These are phyloP conservation scores for Vultur gryphus DNA, from an alignment of 2,797 vertebrate genomes.

Conservation along the genomic window DNA sequence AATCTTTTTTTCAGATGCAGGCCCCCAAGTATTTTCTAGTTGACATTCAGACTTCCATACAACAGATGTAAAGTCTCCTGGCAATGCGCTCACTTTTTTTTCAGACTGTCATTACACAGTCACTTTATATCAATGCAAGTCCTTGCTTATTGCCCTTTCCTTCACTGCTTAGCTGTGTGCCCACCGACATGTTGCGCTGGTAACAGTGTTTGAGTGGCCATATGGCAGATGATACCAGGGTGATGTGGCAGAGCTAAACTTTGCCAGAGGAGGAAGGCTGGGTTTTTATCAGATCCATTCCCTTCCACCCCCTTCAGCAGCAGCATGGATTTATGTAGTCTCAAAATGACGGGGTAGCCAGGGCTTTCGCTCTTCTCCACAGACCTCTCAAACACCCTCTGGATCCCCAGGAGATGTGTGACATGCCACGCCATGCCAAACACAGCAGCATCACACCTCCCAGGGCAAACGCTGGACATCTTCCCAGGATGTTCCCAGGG, in stretches of 20 bases:
- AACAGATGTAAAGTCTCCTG: background rate
- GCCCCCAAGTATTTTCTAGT: background rate
- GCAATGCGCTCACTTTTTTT: background rate
- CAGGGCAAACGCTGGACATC: background rate
- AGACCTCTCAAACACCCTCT: background rate
- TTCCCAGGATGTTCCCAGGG: background rate
- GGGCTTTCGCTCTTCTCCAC: background rate
- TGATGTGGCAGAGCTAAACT: background rate
- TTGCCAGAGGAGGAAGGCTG: background rate
- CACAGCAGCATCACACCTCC: background rate
- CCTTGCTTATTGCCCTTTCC: background rate
- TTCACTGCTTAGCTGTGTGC: background rate
- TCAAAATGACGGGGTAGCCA: rapidly evolving
- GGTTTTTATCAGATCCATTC: background rate
- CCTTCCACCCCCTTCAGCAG: background rate
- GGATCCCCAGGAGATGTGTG: background rate
- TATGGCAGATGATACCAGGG: background rate
- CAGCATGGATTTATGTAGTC: background rate
- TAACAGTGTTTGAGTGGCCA: background rate
- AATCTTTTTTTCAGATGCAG: background rate
- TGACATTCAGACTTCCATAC: background rate
- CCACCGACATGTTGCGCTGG: background rate
- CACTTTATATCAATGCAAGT: background rate
- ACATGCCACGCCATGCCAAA: background rate
- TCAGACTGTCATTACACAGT: background rate